phyloP scores from a whole-genome alignment of 1,140 invertebrate species.

The Euura saliciscinereae region DNA sequence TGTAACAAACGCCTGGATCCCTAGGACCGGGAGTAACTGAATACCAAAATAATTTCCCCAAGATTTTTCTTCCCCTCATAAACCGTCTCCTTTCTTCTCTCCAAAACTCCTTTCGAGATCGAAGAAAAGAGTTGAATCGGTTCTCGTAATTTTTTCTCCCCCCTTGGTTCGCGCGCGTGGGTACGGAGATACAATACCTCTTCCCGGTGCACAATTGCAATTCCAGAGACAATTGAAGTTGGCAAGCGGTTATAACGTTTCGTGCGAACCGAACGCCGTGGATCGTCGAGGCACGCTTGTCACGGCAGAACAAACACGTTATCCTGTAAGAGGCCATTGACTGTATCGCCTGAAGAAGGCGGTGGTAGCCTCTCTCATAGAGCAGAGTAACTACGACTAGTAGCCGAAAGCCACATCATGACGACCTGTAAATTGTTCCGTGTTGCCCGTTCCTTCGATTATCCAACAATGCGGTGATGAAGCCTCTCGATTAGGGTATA shows the following conservation, averaged over 20 bases:
- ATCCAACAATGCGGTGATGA: too few species aligned
- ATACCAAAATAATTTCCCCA: too few species aligned
- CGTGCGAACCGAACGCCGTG: not conserved
- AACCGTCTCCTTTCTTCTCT: too few species aligned
- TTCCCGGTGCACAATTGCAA: not conserved
- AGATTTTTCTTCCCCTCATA: too few species aligned
- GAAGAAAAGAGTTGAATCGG: too few species aligned
- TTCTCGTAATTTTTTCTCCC: not conserved
- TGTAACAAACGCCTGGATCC: not conserved
- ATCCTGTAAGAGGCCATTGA: slow-evolving; percentile 7
- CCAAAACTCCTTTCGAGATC: too few species aligned
- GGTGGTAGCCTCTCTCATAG: too few species aligned
- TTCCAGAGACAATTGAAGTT: slow-evolving; percentile 3
- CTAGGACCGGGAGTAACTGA: not conserved
- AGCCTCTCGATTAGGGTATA: too few species aligned
- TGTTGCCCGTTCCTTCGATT: too few species aligned
- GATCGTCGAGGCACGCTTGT: not conserved
- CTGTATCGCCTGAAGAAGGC: not conserved
- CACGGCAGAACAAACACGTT: slow-evolving; percentile 6
- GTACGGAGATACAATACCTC: not conserved
- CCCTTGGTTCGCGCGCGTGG: not conserved
- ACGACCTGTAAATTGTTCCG: too few species aligned
- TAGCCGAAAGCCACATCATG: too few species aligned
- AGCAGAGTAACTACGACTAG: too few species aligned
- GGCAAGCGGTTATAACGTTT: not conserved